phyloP scores from a whole-genome alignment of 2,797 vertebrate species.

The Gymnoscopelus microlampas region DNA sequence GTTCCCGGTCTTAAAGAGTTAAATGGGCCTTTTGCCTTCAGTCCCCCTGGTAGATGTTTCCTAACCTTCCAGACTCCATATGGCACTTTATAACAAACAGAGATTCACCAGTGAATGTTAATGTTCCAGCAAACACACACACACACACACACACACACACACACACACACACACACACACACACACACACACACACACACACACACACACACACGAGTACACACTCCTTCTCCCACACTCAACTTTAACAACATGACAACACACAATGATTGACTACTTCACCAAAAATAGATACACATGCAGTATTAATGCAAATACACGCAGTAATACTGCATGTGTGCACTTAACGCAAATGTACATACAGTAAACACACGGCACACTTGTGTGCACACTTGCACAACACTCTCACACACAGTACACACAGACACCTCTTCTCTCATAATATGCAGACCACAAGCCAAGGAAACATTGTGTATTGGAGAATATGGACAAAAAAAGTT shows the following conservation, averaged over 20 bases:
- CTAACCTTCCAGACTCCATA: constrained; percentile 31
- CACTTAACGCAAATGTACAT: no score
- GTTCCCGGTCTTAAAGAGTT: no score
- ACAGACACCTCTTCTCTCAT: no score
- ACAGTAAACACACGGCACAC: not conserved
- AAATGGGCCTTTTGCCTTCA: constrained; percentile 20
- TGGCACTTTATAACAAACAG: not conserved
- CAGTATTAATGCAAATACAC: not conserved
- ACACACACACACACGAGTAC: not conserved
- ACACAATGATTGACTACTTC: no score
- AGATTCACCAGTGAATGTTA: not conserved
- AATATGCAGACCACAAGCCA: no score
- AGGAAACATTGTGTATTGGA: no score
- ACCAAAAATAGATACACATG: no score
- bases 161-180: not conserved
- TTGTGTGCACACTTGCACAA: not conserved
- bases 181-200: not conserved
- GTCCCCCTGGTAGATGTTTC: constrained; percentile 31
- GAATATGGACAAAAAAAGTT: no score
- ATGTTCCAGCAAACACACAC: not conserved
- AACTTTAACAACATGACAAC: no score
- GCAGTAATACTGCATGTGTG: no score
- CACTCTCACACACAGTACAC: constrained; percentile 1
- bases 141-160: not conserved
- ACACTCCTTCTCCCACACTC: not conserved